Evolutionary conservation across 2,113 vertebrate genomes (phyloP), one percentile per base, ranked within the genome.

Genomic region (Gulo gulo): DNA sequence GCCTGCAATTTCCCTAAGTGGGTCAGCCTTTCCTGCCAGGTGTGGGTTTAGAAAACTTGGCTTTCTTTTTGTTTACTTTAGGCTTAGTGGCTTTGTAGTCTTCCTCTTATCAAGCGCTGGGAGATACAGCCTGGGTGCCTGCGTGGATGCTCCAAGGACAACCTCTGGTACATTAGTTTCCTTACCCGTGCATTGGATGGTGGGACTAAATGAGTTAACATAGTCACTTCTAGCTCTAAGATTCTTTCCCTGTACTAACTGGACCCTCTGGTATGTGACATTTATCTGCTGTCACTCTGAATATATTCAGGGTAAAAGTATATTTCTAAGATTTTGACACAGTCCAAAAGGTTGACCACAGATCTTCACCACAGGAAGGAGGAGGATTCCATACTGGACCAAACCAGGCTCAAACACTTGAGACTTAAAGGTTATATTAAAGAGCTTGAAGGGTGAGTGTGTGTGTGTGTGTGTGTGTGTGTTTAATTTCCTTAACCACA

Each of bases 11-110:
- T 94, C 52, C 45, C 78, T n/a, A 36, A 84, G 69, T 23, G 67
- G n/a, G 20, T 96, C 59, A 55, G 36, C 39, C 50, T 91, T 83
- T 94, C 47, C 39, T 74, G 15, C 8, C 57, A 7, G 47, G 47
- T 94, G 80, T 74, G 24, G 82, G 74, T 94, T 95, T 95, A 6
- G 4, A 45, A 96, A 74, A 80, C 52, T 57, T 90, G 63, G 67
- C 31, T 95, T 71, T 90, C 7, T 84, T 31, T 81, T 85, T 95
- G 57, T 92, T 96, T 88, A 55, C 59, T 95, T 31, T 88, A 65
- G 63, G 79, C 15, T 89, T 39, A n/a, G 45, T 47, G 65, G 24
- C 31, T 31, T 88, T 94, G 63, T 59, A 94, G 29, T 76, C 31
- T 29, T 67, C 24, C 26, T 55, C 47, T 73, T 87, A 88, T 83